Conservation (phyloP, 2,888 invertebrate species). For the Heteromyza rotundicornis region DNA sequence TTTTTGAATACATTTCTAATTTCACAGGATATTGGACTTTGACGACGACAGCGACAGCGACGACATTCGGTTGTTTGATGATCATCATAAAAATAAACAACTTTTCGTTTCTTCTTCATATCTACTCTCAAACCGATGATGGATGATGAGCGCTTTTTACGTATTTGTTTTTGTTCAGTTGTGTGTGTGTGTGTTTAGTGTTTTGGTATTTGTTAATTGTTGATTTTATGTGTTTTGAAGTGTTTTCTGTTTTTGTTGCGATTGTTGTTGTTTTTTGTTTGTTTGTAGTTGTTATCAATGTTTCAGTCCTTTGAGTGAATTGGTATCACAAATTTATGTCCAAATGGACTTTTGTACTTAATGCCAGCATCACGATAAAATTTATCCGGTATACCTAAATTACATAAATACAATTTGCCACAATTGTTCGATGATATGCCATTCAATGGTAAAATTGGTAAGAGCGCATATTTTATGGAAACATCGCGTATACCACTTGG, state of each 20-base stretch:
- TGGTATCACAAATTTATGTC: conserved; percentile 81
- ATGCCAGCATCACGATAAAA: conserved; percentile 79
- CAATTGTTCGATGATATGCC: conserved; percentile 66
- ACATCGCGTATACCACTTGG: conserved; percentile 69
- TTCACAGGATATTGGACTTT: conserved; percentile 1
- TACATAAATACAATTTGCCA: conserved; percentile 83
- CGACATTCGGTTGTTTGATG: background rate
- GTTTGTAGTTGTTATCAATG: conserved; percentile 42
- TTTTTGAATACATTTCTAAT: no score
- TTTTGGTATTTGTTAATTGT: conserved; percentile 6
- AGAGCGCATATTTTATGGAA: conserved; percentile 72
- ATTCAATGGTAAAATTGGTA: conserved; percentile 74
- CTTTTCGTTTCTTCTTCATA: no score
- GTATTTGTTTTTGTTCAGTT: background rate
- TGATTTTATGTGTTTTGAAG: background rate
- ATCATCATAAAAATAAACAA: background rate
- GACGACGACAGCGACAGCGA: background rate
- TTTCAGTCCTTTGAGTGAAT: conserved; percentile 67
- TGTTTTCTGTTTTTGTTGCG: conserved; percentile 6
- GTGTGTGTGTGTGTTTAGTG: background rate
- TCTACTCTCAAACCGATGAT: no score
- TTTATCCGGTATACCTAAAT: conserved; percentile 80
- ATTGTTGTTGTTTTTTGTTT: conserved; percentile 18
- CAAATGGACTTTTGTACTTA: conserved; percentile 84
- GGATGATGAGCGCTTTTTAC: no score